Evolutionary conservation across 2,797 vertebrate genomes (phyloP).

Genomic region (Cirrhinus mrigala): DNA sequence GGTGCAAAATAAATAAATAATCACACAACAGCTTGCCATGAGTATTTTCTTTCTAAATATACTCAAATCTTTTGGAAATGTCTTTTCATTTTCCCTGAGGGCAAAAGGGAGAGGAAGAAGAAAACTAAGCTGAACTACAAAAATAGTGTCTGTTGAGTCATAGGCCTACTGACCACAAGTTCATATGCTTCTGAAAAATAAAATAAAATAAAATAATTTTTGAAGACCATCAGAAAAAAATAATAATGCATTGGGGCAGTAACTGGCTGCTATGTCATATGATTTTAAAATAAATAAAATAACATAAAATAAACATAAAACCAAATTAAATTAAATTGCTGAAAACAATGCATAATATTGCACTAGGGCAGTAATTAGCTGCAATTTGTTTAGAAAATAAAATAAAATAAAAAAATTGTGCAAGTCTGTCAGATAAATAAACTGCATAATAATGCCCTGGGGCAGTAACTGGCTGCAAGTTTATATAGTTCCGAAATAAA

Average conservation of each 20-base stretch:
- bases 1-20: constrained; percentile 9
- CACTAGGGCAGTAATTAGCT: too few relatives aligned
- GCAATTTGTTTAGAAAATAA: too few relatives aligned
- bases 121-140: neutral
- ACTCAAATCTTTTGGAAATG: neutral
- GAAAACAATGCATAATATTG: too few relatives aligned
- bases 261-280: neutral
- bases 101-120: neutral
- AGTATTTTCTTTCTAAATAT: neutral
- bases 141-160: neutral
- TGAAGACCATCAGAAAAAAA: too few relatives aligned
- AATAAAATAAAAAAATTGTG: too few relatives aligned
- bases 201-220: neutral
- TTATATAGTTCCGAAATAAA: neutral
- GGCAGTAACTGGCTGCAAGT: neutral
- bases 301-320: too few relatives aligned
- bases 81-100: neutral
- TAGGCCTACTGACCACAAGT: neutral
- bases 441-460: too few relatives aligned
- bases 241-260: neutral
- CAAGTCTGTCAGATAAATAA: too few relatives aligned
- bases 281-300: too few relatives aligned
- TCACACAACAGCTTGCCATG: neutral
- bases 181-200: neutral
- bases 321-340: too few relatives aligned